A percentile compares a stretch with the other conserved stretches of the same genome.
Conservation (phyloP, 2,113 vertebrate species). For the Gambusia affinis region DNA sequence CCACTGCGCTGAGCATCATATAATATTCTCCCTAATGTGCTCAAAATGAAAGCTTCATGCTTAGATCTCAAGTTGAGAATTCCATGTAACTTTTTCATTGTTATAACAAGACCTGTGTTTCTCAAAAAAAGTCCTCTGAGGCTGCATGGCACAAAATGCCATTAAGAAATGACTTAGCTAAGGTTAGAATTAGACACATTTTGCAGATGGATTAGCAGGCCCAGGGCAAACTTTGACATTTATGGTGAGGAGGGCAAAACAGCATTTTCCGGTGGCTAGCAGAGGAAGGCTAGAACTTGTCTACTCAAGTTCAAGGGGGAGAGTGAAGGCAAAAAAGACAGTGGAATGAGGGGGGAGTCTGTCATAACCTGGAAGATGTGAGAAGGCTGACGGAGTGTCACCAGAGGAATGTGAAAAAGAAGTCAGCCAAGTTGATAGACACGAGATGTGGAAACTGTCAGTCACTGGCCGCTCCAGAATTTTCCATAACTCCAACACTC, state of each 20-base stretch:
- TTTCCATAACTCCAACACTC: constrained; percentile 62
- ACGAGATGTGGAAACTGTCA: constrained; percentile 59
- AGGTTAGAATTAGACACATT: constrained; percentile 46
- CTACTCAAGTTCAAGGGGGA: constrained; percentile 38
- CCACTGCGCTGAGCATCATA: constrained; percentile 12
- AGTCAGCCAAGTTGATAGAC: constrained; percentile 39
- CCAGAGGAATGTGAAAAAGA: constrained; percentile 56
- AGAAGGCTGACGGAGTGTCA: constrained; percentile 45
- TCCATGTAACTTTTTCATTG: constrained; percentile 7
- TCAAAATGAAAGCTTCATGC: constrained; percentile 19
- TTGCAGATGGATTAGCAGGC: constrained; percentile 21
- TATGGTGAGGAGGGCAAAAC: constrained; percentile 17
- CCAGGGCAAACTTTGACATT: constrained; percentile 59
- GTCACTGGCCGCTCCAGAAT: constrained; percentile 53
- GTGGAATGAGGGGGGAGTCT: constrained; percentile 10
- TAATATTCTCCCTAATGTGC: constrained; percentile 36
- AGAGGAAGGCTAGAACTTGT: constrained; percentile 56
- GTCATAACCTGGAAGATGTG: constrained; percentile 51
- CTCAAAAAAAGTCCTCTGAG: constrained; percentile 3
- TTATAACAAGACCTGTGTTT: background rate
- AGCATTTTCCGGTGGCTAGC: constrained; percentile 31
- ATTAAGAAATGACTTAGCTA: constrained; percentile 21
- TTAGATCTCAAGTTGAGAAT: background rate
- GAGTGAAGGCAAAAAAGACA: constrained; percentile 5
- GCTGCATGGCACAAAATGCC: constrained; percentile 30